Percentiles rank a stretch among this genome's conserved stretches.
Conservation (phyloP, 2,797 vertebrate species). For the Oryzias dopingdopingensis region DNA sequence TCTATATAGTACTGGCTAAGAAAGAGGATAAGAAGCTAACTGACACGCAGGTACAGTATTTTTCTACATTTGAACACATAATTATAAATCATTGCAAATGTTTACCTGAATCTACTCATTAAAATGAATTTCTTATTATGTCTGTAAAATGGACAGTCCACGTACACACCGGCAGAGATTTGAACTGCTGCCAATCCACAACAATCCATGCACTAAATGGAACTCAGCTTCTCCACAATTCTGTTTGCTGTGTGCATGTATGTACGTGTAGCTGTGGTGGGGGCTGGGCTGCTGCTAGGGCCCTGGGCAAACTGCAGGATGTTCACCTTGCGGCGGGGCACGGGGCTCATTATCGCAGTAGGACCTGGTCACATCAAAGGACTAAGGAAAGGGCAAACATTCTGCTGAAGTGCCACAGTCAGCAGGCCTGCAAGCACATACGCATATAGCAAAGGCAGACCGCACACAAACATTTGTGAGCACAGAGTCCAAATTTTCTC, state of each 20-base stretch:
- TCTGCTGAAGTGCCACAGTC: conserved; percentile 82
- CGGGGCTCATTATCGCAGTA: conserved; percentile 82
- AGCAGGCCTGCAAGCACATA: conserved; percentile 63
- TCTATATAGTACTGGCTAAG: no score
- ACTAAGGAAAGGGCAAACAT: conserved; percentile 88
- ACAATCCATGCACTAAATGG: conserved; percentile 25
- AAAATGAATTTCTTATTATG: no score
- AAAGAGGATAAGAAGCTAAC: no score
- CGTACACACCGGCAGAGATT: neutral
- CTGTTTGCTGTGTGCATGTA: conserved; percentile 25
- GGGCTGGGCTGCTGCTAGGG: conserved; percentile 62
- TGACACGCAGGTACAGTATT: no score
- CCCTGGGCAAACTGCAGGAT: conserved; percentile 67
- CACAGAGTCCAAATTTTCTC: conserved; percentile 37
- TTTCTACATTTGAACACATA: no score
- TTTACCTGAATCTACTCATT: no score
- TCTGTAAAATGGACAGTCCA: no score
- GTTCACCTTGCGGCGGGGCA: conserved; percentile 77
- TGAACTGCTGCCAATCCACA: neutral
- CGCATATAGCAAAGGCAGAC: conserved; percentile 48
- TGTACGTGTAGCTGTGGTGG: conserved; percentile 36
- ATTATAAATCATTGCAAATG: no score
- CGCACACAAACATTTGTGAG: conserved; percentile 45
- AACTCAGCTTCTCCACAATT: conserved; percentile 31
- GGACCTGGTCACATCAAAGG: conserved; percentile 90